Percentiles rank a stretch among this genome's conserved stretches.
Conservation (phyloP, 2,113 vertebrate species). For the Xenopus borealis region DNA sequence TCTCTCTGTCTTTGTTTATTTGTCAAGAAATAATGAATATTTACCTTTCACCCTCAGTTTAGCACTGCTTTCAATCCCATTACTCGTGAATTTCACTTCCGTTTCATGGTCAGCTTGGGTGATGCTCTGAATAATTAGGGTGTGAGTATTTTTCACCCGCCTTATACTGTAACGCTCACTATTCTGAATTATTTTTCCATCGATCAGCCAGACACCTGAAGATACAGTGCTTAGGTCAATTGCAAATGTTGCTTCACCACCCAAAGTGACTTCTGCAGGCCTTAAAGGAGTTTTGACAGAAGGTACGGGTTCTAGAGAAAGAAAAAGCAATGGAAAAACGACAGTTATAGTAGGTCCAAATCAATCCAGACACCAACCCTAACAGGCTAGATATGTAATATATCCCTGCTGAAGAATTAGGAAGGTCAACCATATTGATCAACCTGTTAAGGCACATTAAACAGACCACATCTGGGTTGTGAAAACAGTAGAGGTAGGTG, state of each 20-base stretch:
- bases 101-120: slow-evolving; percentile 67
- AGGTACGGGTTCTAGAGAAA: slow-evolving; percentile 65
- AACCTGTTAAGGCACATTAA: no score
- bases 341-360: slow-evolving; percentile 49
- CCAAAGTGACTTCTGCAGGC: slow-evolving; percentile 59
- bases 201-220: slow-evolving; percentile 80
- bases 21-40: not conserved
- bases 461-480: no score
- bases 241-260: slow-evolving; percentile 79
- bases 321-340: slow-evolving; percentile 51
- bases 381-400: no score
- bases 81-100: slow-evolving; percentile 81
- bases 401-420: no score
- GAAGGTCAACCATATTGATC: no score
- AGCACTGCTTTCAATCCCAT: slow-evolving; percentile 73
- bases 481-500: no score
- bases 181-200: slow-evolving; percentile 73
- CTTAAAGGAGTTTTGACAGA: slow-evolving; percentile 76
- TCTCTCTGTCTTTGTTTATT: not conserved
- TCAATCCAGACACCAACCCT: no score
- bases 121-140: slow-evolving; percentile 72
- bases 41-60: slow-evolving; percentile 81
- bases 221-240: slow-evolving; percentile 77
- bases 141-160: slow-evolving; percentile 74
- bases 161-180: slow-evolving; percentile 75